Evolutionary conservation across 2,888 invertebrate genomes (phyloP).

Genomic region (Limnephilus auricula): DNA sequence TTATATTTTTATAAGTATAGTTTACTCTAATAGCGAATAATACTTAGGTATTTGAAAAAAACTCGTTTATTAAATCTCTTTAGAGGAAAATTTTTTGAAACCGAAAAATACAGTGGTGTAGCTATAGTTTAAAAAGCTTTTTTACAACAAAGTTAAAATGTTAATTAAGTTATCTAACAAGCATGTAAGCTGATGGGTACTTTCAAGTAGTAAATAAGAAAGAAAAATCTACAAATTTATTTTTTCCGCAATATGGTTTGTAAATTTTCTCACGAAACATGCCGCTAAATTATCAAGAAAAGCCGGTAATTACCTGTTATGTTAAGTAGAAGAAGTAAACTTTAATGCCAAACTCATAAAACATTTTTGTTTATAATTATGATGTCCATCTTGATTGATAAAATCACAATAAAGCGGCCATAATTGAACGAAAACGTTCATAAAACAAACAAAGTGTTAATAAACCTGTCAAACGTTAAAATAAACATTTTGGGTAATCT

Average conservation of each 20-base stretch:
- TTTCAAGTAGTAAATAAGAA: too few relatives aligned
- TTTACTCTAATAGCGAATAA: too few relatives aligned
- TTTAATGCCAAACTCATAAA: not conserved
- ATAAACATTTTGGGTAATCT: slow-evolving; percentile 2
- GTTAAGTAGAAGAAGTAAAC: not conserved
- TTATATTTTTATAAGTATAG: too few relatives aligned
- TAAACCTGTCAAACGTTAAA: slow-evolving; percentile 6
- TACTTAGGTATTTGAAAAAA: too few relatives aligned
- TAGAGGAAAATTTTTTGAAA: too few relatives aligned
- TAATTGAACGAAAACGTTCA: not conserved
- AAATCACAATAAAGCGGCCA: not conserved
- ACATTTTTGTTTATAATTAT: not conserved
- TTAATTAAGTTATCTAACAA: not conserved
- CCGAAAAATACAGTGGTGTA: too few relatives aligned
- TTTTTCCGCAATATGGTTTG: not conserved
- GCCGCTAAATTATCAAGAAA: too few relatives aligned
- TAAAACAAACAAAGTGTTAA: slow-evolving; percentile 4
- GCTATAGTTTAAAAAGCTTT: not conserved
- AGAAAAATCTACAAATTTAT: not conserved
- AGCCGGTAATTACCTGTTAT: too few relatives aligned
- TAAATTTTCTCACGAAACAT: too few relatives aligned
- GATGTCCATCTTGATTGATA: not conserved
- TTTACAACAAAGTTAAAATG: not conserved
- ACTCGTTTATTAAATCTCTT: too few relatives aligned
- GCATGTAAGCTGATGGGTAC: too few relatives aligned